Conservation (phyloP, 2,797 vertebrate genomes). For the Coendou prehensilis region DNA sequence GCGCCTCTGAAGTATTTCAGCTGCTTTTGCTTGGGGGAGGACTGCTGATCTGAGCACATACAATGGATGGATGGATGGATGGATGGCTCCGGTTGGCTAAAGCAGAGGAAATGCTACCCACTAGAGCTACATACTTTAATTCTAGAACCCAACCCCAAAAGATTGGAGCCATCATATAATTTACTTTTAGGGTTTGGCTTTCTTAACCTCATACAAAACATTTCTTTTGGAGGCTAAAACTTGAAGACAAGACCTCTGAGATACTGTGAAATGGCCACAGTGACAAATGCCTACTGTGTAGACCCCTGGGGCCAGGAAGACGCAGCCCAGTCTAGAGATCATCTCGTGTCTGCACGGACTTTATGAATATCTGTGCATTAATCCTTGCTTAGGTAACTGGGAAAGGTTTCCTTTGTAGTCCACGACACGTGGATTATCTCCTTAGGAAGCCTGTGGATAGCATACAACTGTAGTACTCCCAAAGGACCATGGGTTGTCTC, state of each 20-base stretch:
- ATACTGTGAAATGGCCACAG: not conserved
- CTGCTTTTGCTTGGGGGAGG: not conserved
- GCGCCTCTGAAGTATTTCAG: constrained; percentile 74
- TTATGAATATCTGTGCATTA: not conserved
- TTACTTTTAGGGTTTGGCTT: not conserved
- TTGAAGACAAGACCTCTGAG: not conserved
- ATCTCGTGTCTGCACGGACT: not conserved
- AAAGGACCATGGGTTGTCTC: not conserved
- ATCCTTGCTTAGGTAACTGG: constrained; percentile 22
- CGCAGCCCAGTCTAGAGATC: not conserved
- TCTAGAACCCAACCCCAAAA: not conserved
- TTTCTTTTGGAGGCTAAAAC: not conserved
- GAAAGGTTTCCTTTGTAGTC: not conserved
- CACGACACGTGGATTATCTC: not conserved
- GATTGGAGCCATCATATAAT: not conserved
- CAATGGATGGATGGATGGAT: not conserved
- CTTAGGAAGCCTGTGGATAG: constrained; percentile 27
- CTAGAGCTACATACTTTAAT: constrained; percentile 36
- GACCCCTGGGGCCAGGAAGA: not conserved
- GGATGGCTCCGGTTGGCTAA: not conserved
- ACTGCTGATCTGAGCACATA: constrained; percentile 66
- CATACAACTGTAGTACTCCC: not conserved
- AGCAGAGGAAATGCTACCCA: not conserved
- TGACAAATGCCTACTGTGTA: not conserved
- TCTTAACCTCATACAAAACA: not conserved